A percentile compares a stretch with the other conserved stretches of the same genome.
phyloP scores from a whole-genome alignment of 2,113 vertebrate species.

The Pygoscelis antarcticus region DNA sequence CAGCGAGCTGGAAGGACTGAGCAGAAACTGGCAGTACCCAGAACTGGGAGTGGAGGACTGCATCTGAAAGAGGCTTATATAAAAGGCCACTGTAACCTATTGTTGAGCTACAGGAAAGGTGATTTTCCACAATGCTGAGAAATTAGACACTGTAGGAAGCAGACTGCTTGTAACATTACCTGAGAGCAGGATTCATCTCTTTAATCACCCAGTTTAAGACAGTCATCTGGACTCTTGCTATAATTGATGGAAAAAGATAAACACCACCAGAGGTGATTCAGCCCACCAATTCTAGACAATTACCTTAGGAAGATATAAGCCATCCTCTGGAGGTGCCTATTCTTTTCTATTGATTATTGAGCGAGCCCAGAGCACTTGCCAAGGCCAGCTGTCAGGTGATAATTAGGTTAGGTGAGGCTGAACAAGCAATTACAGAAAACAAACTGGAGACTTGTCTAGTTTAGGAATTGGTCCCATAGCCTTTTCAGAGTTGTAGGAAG shows the following conservation, averaged over 20 bases:
- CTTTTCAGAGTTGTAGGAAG: background rate
- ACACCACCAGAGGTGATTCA: background rate
- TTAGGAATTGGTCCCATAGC: background rate
- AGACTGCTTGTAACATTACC: background rate
- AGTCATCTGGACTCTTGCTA: background rate
- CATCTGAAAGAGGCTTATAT: background rate
- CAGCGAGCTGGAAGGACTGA: background rate
- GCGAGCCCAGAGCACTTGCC: background rate
- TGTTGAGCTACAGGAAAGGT: background rate
- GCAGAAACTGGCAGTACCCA: background rate
- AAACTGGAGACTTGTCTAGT: background rate
- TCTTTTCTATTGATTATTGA: background rate
- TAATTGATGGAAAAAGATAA: background rate
- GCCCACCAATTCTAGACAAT: background rate
- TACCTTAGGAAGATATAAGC: background rate
- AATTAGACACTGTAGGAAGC: background rate
- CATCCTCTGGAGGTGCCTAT: background rate
- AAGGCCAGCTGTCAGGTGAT: background rate
- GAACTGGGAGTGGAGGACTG: background rate
- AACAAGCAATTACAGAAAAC: background rate
- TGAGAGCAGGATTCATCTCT: background rate
- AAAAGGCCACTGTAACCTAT: background rate
- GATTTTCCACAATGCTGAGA: background rate
- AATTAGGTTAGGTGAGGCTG: background rate
- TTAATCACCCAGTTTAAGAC: background rate